phyloP scores from a whole-genome alignment of 2,797 vertebrate species.

The Danio albolineatus region DNA sequence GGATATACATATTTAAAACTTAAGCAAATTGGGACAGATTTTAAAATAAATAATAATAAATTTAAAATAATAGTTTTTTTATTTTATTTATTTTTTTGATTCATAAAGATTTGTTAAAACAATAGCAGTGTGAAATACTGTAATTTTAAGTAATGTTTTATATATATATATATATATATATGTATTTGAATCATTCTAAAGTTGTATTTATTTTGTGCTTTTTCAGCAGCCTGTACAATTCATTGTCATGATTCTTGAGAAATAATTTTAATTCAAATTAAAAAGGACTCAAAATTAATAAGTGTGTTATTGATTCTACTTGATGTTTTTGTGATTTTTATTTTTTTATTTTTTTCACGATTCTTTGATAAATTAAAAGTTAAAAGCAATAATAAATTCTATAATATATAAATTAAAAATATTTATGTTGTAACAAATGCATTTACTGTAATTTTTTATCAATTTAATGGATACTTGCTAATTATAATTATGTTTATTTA shows the following conservation, averaged over 20 bases:
- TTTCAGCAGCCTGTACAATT: not conserved
- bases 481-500: not conserved
- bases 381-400: not conserved
- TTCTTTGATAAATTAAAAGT: not conserved
- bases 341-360: too few species aligned
- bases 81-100: too few species aligned
- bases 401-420: too few species aligned
- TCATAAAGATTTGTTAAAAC: too few species aligned
- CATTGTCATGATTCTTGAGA: not conserved
- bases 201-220: not conserved
- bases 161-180: too few species aligned
- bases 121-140: not conserved
- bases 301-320: not conserved
- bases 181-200: not conserved
- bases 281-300: too few species aligned
- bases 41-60: too few species aligned
- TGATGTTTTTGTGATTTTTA: not conserved
- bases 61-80: too few species aligned
- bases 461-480: not conserved
- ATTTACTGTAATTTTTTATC: not conserved
- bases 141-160: not conserved
- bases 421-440: not conserved
- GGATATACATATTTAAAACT: not conserved
- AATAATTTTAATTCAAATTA: slow-evolving; percentile 10
- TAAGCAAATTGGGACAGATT: not conserved